phyloP scores from a whole-genome alignment of 2,888 invertebrate species.

The Biston stratarius region DNA sequence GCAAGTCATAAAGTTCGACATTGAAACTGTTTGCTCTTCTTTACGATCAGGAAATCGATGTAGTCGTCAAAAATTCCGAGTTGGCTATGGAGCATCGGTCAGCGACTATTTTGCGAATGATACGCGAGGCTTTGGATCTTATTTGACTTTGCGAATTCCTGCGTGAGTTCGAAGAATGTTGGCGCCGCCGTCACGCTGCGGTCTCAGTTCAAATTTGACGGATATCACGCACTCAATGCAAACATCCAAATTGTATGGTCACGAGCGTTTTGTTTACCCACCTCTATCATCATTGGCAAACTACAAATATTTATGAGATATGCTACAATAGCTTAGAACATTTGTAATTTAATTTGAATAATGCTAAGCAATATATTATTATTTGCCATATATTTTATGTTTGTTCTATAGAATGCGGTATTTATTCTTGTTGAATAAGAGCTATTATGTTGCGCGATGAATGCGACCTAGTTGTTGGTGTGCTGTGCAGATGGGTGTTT shows the following conservation, averaged over 20 bases:
- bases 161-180: slow-evolving; percentile 60
- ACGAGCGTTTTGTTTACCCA: slow-evolving; percentile 62
- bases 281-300: slow-evolving; percentile 56
- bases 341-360: slow-evolving; percentile 43
- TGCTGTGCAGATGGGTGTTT: slow-evolving; percentile 68
- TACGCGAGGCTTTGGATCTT: slow-evolving; percentile 42
- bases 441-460: slow-evolving; percentile 67
- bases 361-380: slow-evolving; percentile 45
- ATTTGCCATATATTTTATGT: slow-evolving; percentile 41
- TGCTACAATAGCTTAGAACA: slow-evolving; percentile 38
- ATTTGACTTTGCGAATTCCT: slow-evolving; percentile 48
- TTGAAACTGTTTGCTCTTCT: slow-evolving; percentile 78
- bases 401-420: slow-evolving; percentile 45
- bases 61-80: slow-evolving; percentile 62
- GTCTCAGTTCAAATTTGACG: slow-evolving; percentile 67
- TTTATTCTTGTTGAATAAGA: slow-evolving; percentile 67
- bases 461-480: slow-evolving; percentile 72
- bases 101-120: slow-evolving; percentile 62
- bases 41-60: slow-evolving; percentile 77
- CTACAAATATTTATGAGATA: slow-evolving; percentile 51
- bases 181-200: slow-evolving; percentile 74
- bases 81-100: slow-evolving; percentile 66
- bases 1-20: slow-evolving; percentile 77
- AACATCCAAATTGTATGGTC: slow-evolving; percentile 68
- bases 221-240: slow-evolving; percentile 66